phyloP scores from a whole-genome alignment of 2,797 vertebrate species.

The Pipistrellus kuhlii region DNA sequence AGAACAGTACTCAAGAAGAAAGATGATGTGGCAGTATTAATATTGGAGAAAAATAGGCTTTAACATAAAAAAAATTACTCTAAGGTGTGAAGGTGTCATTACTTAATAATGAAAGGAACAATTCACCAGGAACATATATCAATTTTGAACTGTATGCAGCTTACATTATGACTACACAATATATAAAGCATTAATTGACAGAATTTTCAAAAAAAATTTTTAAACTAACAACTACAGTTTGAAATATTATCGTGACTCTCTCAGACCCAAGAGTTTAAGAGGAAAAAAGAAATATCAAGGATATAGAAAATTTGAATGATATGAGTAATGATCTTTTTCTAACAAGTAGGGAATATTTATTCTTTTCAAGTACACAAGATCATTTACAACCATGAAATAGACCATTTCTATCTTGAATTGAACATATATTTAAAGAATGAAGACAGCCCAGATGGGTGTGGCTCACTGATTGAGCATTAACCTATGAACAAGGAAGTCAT shows the following conservation, averaged over 20 bases:
- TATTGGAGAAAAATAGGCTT: slow-evolving; percentile 48
- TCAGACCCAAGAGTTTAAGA: slow-evolving; percentile 5
- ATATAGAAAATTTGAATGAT: neutral
- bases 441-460: too few species aligned
- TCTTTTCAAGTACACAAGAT: neutral
- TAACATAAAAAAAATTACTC: slow-evolving; percentile 39
- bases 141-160: neutral
- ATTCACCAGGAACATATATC: neutral
- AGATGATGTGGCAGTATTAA: slow-evolving; percentile 5
- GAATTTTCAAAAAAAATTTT: neutral
- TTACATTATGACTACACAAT: neutral
- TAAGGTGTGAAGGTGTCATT: neutral
- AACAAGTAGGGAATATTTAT: neutral
- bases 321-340: slow-evolving; percentile 9
- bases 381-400: neutral
- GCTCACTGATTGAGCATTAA: too few species aligned
- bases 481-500: too few species aligned
- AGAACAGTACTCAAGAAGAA: slow-evolving; percentile 15
- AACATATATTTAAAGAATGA: neutral
- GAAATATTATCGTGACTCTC: neutral
- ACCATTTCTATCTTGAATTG: neutral
- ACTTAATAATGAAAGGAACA: slow-evolving; percentile 54
- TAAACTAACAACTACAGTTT: neutral
- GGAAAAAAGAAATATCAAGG: neutral
- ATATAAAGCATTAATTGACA: slow-evolving; percentile 31